A percentile compares a stretch with the other conserved stretches of the same genome.
Conservation (phyloP, 2,888 invertebrate species). For the Stratiomys singularior region DNA sequence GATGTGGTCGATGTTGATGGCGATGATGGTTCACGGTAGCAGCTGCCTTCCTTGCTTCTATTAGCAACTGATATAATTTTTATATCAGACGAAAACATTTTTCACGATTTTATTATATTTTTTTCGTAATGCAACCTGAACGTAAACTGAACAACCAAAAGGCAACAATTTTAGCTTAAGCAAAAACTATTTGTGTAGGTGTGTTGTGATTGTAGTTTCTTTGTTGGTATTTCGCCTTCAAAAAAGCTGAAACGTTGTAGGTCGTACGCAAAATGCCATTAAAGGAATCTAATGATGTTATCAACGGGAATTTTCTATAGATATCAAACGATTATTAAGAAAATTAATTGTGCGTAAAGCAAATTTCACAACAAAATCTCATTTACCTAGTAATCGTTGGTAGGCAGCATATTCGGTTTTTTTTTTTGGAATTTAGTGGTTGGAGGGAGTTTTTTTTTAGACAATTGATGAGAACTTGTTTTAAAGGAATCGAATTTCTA, state of each 20-base stretch:
- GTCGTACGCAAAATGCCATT: background rate
- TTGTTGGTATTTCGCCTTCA: too few species aligned
- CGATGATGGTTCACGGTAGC: conserved; percentile 20
- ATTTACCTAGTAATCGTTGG: background rate
- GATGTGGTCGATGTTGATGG: conserved; percentile 4
- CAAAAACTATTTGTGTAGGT: conserved; percentile 7
- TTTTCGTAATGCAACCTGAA: background rate
- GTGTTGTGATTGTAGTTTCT: too few species aligned
- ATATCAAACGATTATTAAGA: background rate
- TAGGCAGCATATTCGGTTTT: conserved; percentile 35
- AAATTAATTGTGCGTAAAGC: background rate
- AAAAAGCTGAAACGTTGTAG: too few species aligned
- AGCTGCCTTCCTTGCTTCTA: conserved; percentile 26
- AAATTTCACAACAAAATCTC: background rate
- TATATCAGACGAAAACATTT: conserved; percentile 42
- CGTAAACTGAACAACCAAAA: conserved; percentile 20
- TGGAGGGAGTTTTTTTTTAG: conserved; percentile 1
- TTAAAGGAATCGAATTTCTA: conserved; percentile 1
- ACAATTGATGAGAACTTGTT: too few species aligned
- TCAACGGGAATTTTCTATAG: background rate
- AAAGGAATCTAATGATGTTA: background rate
- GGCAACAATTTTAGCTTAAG: conserved; percentile 32
- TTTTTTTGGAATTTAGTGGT: conserved; percentile 5
- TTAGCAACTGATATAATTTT: conserved; percentile 46
- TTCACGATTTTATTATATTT: background rate